These are phyloP conservation scores for Diacarnus erythraeanus DNA, from an alignment of 37 sponge, comb jelly and placozoan genomes.

Conservation along the genomic window DNA sequence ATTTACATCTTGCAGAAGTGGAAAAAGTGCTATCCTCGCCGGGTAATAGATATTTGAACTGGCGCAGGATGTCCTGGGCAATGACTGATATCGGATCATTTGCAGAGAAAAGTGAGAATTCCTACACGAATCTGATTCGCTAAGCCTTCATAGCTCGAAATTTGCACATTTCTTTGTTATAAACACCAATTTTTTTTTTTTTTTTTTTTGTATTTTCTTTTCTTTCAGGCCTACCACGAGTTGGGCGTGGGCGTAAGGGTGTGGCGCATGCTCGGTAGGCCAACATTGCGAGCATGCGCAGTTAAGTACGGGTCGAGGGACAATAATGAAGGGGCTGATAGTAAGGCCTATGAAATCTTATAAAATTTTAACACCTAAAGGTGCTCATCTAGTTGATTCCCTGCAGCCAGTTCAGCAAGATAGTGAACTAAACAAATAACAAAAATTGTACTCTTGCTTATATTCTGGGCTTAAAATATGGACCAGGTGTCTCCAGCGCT, in stretches of 20 bases:
- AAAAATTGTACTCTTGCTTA: neutral
- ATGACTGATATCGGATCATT: neutral
- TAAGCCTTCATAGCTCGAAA: neutral
- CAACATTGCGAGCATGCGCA: conserved; percentile 5
- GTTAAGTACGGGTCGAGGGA: neutral
- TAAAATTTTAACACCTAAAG: conserved; percentile 35
- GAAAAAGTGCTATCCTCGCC: neutral
- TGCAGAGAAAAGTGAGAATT: conserved; percentile 6
- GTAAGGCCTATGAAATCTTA: neutral
- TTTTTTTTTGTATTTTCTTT: neutral
- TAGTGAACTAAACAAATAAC: neutral
- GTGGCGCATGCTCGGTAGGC: neutral
- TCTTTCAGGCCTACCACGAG: neutral
- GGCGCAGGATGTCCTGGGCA: conserved; percentile 1
- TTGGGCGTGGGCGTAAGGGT: neutral
- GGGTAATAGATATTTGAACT: neutral
- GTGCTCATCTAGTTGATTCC: conserved; percentile 24
- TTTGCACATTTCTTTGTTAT: conserved; percentile 13
- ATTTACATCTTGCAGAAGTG: neutral
- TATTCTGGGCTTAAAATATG: neutral
- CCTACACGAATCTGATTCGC: conserved; percentile 8
- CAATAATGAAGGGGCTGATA: neutral
- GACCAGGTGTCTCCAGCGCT: conserved; percentile 31
- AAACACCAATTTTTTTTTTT: neutral
- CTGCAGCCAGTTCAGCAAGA: neutral